Evolutionary conservation across 2,797 vertebrate genomes (phyloP).

Genomic region (Apogon hyalosoma): DNA sequence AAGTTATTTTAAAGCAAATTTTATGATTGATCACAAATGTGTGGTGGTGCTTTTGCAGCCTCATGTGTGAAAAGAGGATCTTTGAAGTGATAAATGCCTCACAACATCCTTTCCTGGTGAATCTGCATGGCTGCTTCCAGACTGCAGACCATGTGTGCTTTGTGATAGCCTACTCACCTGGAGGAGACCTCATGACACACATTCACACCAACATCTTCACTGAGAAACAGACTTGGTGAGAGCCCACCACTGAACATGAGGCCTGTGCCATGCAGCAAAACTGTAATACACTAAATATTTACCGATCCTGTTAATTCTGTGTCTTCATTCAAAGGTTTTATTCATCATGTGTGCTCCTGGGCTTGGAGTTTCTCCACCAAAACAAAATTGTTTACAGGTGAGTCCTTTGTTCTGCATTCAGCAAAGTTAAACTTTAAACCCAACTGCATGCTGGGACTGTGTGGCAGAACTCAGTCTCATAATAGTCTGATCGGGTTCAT

Average conservation of each 20-base stretch:
- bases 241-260: neutral
- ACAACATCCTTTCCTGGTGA: constrained; percentile 93
- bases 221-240: constrained; percentile 86
- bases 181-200: constrained; percentile 97
- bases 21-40: neutral
- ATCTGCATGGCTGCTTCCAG: constrained; percentile 95
- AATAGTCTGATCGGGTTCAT: too few species aligned
- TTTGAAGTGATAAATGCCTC: constrained; percentile 90
- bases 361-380: constrained; percentile 94
- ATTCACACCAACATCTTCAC: constrained; percentile 92
- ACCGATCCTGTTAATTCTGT: neutral
- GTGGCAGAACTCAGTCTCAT: neutral
- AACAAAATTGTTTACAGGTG: constrained; percentile 96
- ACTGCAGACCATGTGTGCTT: constrained; percentile 93
- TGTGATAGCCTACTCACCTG: constrained; percentile 93
- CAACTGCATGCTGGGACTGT: neutral
- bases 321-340: constrained; percentile 87
- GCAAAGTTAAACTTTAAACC: too few species aligned
- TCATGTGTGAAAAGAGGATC: constrained; percentile 94
- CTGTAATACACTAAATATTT: neutral
- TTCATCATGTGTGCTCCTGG: constrained; percentile 92
- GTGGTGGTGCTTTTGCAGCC: constrained; percentile 74
- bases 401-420: constrained; percentile 7
- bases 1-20: too few species aligned
- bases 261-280: neutral